Evolutionary conservation across 2,113 vertebrate genomes (phyloP).

Genomic region (Myotis yumanensis): DNA sequence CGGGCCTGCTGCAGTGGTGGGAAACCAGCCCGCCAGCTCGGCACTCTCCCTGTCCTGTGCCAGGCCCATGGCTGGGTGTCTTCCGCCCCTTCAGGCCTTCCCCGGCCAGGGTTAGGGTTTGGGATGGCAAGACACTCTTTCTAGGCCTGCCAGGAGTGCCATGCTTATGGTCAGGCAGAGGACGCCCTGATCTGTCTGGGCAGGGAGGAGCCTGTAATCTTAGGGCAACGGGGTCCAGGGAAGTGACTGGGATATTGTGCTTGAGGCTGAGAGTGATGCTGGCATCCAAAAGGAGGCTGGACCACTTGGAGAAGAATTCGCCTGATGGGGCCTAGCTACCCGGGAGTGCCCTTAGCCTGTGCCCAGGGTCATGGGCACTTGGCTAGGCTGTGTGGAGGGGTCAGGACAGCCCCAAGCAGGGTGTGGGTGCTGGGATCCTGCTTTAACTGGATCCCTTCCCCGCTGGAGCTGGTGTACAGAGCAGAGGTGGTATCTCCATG

Average conservation of each 20-base stretch:
- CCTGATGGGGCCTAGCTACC: not conserved
- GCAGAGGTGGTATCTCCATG: not conserved
- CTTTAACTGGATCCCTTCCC: not conserved
- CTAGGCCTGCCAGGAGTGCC: not conserved
- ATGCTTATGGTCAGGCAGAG: accelerated
- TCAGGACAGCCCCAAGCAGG: not conserved
- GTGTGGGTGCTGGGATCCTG: not conserved
- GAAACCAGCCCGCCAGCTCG: not conserved
- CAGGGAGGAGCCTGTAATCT: not conserved
- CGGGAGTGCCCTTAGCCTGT: not conserved
- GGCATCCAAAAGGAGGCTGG: not conserved
- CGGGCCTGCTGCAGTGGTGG: not conserved
- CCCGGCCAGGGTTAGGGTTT: not conserved
- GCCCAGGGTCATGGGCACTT: not conserved
- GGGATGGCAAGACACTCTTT: not conserved
- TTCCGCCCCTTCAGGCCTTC: not conserved
- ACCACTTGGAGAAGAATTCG: not conserved
- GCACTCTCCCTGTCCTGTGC: constrained; percentile 11
- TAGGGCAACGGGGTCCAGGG: not conserved
- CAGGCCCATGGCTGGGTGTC: not conserved
- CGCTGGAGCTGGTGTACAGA: not conserved
- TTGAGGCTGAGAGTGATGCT: not conserved
- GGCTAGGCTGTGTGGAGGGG: not conserved
- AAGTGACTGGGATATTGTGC: not conserved
- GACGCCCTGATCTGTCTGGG: not conserved